These are phyloP conservation scores for Pterobdella sp. DNA, from an alignment of 2,888 invertebrate species.

Conservation along the genomic window DNA sequence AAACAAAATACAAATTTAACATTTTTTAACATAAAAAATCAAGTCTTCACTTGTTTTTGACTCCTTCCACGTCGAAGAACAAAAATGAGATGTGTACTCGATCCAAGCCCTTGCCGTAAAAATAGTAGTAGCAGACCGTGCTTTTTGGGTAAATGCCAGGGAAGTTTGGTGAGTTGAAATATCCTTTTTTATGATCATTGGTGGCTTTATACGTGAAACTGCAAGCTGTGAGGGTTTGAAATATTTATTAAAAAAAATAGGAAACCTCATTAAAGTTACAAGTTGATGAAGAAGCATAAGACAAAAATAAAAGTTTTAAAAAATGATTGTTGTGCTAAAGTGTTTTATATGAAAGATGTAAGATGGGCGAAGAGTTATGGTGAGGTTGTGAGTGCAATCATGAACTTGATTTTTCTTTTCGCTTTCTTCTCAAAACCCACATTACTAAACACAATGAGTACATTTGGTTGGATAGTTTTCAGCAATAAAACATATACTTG, in stretches of 20 bases:
- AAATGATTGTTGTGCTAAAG: not conserved
- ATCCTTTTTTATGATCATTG: constrained; percentile 55
- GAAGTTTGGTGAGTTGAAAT: constrained; percentile 74
- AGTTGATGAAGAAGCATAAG: not conserved
- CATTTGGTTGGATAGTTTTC: no score
- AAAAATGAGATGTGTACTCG: constrained; percentile 75
- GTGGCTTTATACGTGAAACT: constrained; percentile 59
- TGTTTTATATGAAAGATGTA: not conserved
- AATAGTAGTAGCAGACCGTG: constrained; percentile 79
- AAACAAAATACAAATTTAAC: not conserved
- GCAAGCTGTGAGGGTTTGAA: constrained; percentile 50
- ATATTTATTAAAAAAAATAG: not conserved
- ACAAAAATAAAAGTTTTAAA: not conserved
- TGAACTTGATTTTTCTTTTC: no score
- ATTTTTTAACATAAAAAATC: not conserved
- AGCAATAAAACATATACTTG: no score
- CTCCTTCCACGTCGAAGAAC: constrained; percentile 84
- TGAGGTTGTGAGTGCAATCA: no score
- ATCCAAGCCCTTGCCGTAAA: constrained; percentile 71
- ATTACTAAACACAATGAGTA: no score
- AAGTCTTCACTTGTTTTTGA: constrained; percentile 64
- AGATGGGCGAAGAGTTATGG: no score
- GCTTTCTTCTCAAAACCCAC: no score
- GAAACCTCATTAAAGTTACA: not conserved
- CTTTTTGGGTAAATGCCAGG: constrained; percentile 71